Base-by-base conservation (phyloP, 1,140 invertebrate species). In the Trigoniulus corallinus region DNA sequence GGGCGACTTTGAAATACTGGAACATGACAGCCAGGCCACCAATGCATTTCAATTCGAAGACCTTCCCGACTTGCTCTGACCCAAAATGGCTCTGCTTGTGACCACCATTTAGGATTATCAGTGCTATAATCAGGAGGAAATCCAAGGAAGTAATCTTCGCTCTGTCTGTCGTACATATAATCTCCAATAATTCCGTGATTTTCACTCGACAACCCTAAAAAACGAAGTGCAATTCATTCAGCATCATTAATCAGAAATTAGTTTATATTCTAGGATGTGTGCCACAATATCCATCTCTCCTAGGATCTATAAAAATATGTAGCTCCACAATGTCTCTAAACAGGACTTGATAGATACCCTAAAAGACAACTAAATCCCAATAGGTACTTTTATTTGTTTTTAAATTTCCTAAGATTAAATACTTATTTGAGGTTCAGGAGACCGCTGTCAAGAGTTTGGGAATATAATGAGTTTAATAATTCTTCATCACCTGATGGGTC, bases 161-260 rank as follows among this genome's bases (percentile, higher is more conserved):
- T 22, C 34, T 42, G 13, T 21, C 22, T 15, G 39, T 50, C 48
- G 25, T 42, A 50, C 48, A 50, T 50, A 3, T 27, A 27, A 23
- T 50, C 39, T 3, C 48, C 48, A 10, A 24, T 50, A 23, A 50
- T 50, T 2, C 48, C 48, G 39, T 50, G 48, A 23, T 50, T 27
- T 7, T 42, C 18, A 2, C 37, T 15, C 18, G 25, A 39, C 18
- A 48, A 20, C 10, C 44, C 44, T 50, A 23, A 48, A 7, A 24
- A 44, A 44, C 18, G 18, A 44, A 13, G 12, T 13, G 18, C 12
- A 18, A 13, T 39, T 39, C 18, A 39, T 18, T 39, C 37, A 18
- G 37, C 18, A 39, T n/a, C n/a, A n/a, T n/a, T n/a, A n/a, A n/a
- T n/a, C n/a, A n/a, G n/a, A n/a, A n/a, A n/a, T n/a, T n/a, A n/a